These are phyloP conservation scores for Ophioderma brevispina DNA, from an alignment of 35 echinoderm and acorn worm genomes.

Conservation along the genomic window DNA sequence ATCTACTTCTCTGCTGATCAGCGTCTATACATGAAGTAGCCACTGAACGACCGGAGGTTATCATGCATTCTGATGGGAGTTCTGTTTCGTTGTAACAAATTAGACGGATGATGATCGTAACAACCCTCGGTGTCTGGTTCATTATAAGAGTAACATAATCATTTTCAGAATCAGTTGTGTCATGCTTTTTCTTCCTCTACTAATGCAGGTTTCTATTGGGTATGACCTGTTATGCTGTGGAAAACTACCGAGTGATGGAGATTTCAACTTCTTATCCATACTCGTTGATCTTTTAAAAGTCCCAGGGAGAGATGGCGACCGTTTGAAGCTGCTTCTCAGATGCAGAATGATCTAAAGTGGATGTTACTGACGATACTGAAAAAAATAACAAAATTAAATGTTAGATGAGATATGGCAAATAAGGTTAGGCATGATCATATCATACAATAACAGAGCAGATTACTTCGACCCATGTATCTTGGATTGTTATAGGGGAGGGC, in stretches of 20 bases:
- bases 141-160: conserved; percentile 30
- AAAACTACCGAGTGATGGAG: background rate
- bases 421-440: too few relatives aligned
- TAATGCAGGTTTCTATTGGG: background rate
- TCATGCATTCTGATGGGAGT: conserved; percentile 14
- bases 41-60: conserved; percentile 39
- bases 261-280: background rate
- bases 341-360: too few relatives aligned
- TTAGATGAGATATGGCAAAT: too few relatives aligned
- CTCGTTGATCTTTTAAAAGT: background rate
- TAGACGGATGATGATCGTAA: background rate
- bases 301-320: background rate
- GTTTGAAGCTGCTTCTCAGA: background rate
- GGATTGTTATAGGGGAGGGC: too few relatives aligned
- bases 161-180: conserved; percentile 77
- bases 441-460: too few relatives aligned
- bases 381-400: too few relatives aligned
- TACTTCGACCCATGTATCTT: too few relatives aligned
- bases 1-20: conserved; percentile 26
- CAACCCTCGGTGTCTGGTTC: background rate
- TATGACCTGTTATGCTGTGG: background rate
- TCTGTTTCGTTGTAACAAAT: background rate
- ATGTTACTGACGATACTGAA: too few relatives aligned
- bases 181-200: background rate
- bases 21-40: conserved; percentile 36